These are phyloP conservation scores for Danio kyathit DNA, from an alignment of 2,797 vertebrate genomes.

Conservation along the genomic window DNA sequence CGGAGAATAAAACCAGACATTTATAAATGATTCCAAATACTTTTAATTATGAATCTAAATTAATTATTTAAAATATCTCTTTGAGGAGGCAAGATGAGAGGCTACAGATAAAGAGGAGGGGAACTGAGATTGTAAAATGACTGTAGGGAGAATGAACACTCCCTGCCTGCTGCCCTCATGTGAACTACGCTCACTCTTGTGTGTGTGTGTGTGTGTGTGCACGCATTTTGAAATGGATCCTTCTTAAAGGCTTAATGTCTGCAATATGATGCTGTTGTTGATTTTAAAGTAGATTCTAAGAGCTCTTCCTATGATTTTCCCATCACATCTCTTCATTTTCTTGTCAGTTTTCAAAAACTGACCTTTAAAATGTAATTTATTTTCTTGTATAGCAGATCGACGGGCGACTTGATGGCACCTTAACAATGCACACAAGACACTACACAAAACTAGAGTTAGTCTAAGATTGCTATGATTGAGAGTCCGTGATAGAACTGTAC, in stretches of 20 bases:
- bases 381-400: background rate
- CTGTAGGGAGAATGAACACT: conserved; percentile 17
- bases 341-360: background rate
- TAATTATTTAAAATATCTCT: background rate
- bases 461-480: background rate
- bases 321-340: conserved; percentile 9
- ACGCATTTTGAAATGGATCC: conserved; percentile 33
- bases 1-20: background rate
- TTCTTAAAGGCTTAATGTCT: conserved; percentile 44
- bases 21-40: background rate
- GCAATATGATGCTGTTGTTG: conserved; percentile 31
- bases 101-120: conserved; percentile 3
- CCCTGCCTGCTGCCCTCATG: conserved; percentile 14
- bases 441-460: background rate
- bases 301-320: background rate
- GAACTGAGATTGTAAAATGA: conserved; percentile 10
- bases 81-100: background rate
- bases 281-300: conserved; percentile 2
- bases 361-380: background rate
- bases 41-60: background rate
- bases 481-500: background rate
- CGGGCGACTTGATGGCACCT: background rate
- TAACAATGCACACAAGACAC: background rate
- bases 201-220: conserved; percentile 28
- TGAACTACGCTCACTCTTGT: conserved; percentile 3